These are phyloP conservation scores for Brachionus plicatilis DNA, from an alignment of 1,140 invertebrate species.

Conservation along the genomic window DNA sequence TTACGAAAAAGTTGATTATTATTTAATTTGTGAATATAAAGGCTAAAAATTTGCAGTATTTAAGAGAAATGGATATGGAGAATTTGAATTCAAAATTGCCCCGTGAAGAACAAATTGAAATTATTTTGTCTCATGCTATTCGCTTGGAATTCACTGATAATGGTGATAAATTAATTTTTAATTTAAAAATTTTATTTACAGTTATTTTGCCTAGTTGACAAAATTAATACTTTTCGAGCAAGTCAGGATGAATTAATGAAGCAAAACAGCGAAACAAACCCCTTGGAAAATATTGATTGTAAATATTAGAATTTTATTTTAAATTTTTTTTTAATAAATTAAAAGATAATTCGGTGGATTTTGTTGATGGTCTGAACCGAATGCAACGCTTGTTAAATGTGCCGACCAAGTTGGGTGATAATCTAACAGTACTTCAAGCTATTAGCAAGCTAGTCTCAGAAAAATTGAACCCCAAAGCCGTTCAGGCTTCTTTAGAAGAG, in stretches of 20 bases:
- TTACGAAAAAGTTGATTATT: constrained; percentile 58
- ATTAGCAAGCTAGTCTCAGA: constrained; percentile 9
- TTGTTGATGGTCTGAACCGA: background rate
- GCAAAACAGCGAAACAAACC: constrained; percentile 65
- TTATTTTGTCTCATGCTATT: constrained; percentile 76
- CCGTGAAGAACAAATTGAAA: constrained; percentile 65
- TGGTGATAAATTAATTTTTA: constrained; percentile 59
- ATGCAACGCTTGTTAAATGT: background rate
- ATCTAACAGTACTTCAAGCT: background rate
- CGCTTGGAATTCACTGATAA: constrained; percentile 75
- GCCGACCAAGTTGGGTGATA: background rate
- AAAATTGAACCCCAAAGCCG: constrained; percentile 11
- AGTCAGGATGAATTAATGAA: constrained; percentile 57
- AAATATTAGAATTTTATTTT: constrained; percentile 56
- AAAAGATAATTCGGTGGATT: background rate
- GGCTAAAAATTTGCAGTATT: constrained; percentile 61
- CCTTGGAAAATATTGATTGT: constrained; percentile 77
- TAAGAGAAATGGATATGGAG: constrained; percentile 64
- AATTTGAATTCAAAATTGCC: constrained; percentile 61
- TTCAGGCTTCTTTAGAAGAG: background rate
- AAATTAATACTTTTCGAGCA: constrained; percentile 66
- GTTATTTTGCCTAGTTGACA: constrained; percentile 59
- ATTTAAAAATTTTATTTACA: background rate
- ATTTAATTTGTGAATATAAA: background rate
- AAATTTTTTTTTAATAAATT: background rate